Percentiles rank a stretch among this genome's conserved stretches.
Evolutionary conservation across 2,888 invertebrate species (phyloP).

Genomic region (Mesodorylaimus sp.): DNA sequence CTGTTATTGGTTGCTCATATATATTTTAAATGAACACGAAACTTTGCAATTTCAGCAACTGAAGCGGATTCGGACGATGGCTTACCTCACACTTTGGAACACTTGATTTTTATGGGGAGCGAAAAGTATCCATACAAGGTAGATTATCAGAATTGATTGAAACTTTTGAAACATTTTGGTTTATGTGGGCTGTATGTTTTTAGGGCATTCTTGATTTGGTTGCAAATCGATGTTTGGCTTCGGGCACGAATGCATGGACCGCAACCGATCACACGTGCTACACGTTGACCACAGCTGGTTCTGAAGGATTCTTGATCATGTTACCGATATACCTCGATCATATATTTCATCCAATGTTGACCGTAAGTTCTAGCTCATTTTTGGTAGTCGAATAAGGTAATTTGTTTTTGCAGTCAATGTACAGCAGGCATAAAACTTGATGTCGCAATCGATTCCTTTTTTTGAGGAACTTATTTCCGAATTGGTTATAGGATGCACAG

Average conservation of each 20-base stretch:
- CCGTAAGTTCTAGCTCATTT: conserved; percentile 31
- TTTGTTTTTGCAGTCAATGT: not conserved
- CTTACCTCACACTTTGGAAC: conserved; percentile 74
- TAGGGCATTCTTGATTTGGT: conserved; percentile 61
- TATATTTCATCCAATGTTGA: conserved; percentile 60
- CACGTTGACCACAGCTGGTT: conserved; percentile 66
- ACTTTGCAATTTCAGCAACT: conserved; percentile 54
- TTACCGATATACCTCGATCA: conserved; percentile 78
- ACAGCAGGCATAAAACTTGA: not conserved
- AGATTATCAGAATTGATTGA: not conserved
- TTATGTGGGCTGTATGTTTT: not conserved
- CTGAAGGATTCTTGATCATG: conserved; percentile 66
- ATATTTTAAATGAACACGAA: not conserved
- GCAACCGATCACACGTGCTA: conserved; percentile 68
- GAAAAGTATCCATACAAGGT: conserved; percentile 66
- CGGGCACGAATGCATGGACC: conserved; percentile 80
- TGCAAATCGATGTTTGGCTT: conserved; percentile 70
- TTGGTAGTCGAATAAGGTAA: not conserved
- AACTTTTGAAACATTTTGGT: not conserved
- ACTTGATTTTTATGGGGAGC: conserved; percentile 72
- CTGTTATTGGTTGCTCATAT: conserved; percentile 9
- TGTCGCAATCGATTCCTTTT: not conserved
- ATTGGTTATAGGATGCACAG: conserved; percentile 48
- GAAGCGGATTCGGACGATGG: conserved; percentile 81
- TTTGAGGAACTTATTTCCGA: no score